Evolutionary conservation across 2,797 vertebrate genomes (phyloP).

Genomic region (Thunnus albacares): DNA sequence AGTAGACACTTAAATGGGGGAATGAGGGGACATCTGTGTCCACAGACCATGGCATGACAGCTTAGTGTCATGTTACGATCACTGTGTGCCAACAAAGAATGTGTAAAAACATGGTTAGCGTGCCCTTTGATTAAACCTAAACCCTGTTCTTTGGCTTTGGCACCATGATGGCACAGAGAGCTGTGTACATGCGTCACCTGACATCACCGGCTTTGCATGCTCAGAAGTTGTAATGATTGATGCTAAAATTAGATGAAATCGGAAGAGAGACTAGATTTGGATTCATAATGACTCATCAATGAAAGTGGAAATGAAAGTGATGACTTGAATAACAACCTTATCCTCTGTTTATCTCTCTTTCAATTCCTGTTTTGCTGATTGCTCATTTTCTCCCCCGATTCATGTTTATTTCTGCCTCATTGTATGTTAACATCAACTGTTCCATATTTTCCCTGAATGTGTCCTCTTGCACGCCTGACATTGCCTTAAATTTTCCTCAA

Average conservation of each 20-base stretch:
- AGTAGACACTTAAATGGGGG: constrained; percentile 34
- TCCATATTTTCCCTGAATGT: constrained; percentile 16
- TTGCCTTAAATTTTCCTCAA: constrained; percentile 12
- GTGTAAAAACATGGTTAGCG: constrained; percentile 13
- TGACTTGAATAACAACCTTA: constrained; percentile 37
- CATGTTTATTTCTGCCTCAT: constrained; percentile 44
- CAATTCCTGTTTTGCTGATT: constrained; percentile 57
- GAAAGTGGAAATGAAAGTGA: constrained; percentile 51
- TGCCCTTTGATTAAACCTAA: constrained; percentile 23
- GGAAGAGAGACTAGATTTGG: constrained; percentile 22
- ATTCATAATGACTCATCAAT: constrained; percentile 28
- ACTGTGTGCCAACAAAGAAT: constrained; percentile 71
- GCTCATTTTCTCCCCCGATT: constrained; percentile 39
- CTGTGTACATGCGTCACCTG: constrained; percentile 38
- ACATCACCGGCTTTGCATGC: constrained; percentile 78
- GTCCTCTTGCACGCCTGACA: not conserved
- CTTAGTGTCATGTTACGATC: constrained; percentile 58
- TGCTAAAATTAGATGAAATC: constrained; percentile 40
- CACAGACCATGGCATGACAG: constrained; percentile 53
- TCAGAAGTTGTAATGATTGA: constrained; percentile 42
- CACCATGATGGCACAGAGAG: constrained; percentile 61
- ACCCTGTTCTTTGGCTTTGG: constrained; percentile 70
- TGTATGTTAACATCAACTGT: constrained; percentile 24
- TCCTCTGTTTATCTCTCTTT: constrained; percentile 58
- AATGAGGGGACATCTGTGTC: constrained; percentile 40